A percentile compares a stretch with the other conserved stretches of the same genome.
Evolutionary conservation across 2,113 vertebrate species (phyloP).

Genomic region (Todiramphus saurophagus): DNA sequence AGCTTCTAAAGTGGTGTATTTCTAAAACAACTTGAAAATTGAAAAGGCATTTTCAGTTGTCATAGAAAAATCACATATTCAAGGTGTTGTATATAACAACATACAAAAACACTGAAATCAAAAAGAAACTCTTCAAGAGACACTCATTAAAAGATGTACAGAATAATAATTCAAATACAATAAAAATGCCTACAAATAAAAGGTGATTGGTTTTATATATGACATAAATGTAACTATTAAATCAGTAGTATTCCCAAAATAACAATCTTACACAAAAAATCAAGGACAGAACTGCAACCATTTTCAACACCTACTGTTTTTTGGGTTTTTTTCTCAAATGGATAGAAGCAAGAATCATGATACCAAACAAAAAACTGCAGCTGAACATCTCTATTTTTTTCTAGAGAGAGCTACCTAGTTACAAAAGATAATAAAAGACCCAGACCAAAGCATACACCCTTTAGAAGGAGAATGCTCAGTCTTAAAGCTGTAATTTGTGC

Average conservation of each 20-base stretch:
- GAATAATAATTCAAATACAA: background rate
- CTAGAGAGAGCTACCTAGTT: background rate
- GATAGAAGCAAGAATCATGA: background rate
- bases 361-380: background rate
- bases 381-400: background rate
- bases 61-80: background rate
- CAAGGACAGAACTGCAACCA: background rate
- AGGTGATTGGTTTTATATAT: background rate
- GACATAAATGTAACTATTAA: background rate
- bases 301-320: background rate
- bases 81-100: background rate
- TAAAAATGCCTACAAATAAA: background rate
- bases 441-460: background rate
- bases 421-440: background rate
- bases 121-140: background rate
- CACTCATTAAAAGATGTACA: background rate
- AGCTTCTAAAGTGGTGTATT: background rate
- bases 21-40: background rate
- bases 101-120: background rate
- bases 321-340: background rate
- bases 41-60: background rate
- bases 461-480: background rate
- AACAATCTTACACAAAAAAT: background rate
- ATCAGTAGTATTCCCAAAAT: background rate
- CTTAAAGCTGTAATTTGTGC: background rate